Percentiles rank a stretch among this genome's conserved stretches.
These are phyloP conservation scores for Micromussa lordhowensis DNA, from an alignment of 92 coral and sea anemone genomes.

Conservation along the genomic window DNA sequence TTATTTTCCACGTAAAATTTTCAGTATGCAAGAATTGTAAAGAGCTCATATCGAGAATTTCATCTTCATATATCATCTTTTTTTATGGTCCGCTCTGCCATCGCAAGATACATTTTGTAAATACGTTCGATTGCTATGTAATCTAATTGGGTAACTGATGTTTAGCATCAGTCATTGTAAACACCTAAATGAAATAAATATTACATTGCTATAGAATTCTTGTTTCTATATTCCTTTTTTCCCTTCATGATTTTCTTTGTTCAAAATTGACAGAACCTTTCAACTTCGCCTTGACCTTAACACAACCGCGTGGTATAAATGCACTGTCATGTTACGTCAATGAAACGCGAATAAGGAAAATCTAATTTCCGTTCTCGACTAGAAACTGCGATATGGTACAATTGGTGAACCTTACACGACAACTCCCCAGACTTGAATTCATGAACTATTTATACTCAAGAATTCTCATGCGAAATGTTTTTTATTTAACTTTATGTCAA, in stretches of 20 bases:
- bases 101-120: neutral
- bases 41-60: neutral
- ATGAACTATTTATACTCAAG: too few species aligned
- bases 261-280: neutral
- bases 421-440: neutral
- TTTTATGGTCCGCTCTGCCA: neutral
- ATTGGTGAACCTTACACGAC: neutral
- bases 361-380: neutral
- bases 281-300: neutral
- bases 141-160: neutral
- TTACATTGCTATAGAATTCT: neutral
- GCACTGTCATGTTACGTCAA: neutral
- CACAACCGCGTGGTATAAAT: neutral
- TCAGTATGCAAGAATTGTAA: neutral
- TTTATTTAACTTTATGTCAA: neutral
- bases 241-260: neutral
- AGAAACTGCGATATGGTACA: neutral
- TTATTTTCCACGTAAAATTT: neutral
- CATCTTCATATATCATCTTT: neutral
- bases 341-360: neutral
- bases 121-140: conserved; percentile 14
- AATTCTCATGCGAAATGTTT: neutral
- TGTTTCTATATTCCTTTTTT: neutral
- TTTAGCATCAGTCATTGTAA: neutral
- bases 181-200: neutral